Evolutionary conservation across 2,113 vertebrate species (phyloP).

Genomic region (Ptyas mucosa): DNA sequence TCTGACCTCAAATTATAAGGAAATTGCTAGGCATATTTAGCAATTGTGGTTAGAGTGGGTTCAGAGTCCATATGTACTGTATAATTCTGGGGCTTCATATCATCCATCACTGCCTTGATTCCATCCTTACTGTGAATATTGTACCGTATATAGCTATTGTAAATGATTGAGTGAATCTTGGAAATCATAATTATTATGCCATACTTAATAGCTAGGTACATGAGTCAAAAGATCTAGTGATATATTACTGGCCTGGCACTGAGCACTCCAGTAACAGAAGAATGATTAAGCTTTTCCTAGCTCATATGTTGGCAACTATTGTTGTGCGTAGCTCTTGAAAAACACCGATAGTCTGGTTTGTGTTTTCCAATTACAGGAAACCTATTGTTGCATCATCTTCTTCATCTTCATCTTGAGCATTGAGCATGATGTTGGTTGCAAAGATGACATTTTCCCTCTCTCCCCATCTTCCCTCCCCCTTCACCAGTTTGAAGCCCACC

Average conservation of each 20-base stretch:
- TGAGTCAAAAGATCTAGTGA: neutral
- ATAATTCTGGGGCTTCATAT: neutral
- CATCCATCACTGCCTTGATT: neutral
- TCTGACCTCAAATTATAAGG: neutral
- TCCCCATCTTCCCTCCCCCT: neutral
- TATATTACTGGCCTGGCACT: neutral
- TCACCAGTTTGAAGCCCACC: neutral
- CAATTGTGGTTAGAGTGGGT: neutral
- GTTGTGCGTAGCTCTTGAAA: neutral
- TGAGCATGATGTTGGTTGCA: neutral
- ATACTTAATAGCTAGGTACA: neutral
- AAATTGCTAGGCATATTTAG: neutral
- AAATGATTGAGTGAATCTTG: neutral
- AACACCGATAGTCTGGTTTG: neutral
- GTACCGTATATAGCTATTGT: neutral
- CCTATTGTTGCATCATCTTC: neutral
- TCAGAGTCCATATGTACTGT: neutral
- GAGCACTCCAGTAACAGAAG: neutral
- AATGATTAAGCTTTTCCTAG: neutral
- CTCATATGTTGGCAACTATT: too few relatives aligned
- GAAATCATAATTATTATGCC: neutral
- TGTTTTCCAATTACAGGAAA: neutral
- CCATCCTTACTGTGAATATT: neutral
- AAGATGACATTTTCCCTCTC: neutral
- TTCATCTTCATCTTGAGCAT: neutral